Evolutionary conservation across 2,797 vertebrate genomes (phyloP), one percentile per base, ranked within the genome.

Genomic region (Pangasius larnaudii): DNA sequence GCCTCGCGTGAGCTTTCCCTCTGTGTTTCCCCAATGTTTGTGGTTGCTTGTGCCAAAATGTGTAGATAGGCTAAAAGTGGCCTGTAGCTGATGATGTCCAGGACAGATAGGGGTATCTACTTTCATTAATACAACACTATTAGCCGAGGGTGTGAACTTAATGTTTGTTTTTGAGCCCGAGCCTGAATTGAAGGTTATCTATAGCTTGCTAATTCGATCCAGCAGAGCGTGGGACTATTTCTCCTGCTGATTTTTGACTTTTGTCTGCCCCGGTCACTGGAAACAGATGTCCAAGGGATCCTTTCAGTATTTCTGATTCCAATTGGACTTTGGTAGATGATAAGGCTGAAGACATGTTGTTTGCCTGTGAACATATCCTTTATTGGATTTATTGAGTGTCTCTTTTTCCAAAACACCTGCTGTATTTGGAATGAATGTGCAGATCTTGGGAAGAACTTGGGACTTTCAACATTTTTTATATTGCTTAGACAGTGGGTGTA

Each of bases 201-300:
- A 94, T 95, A 94, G 94, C 92, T 71, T 90, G 93, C 87, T 96
- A 95, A 96, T 96, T 94, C 90, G 89, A 96, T 94, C 94, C 95
- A 95, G 92, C 94, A 95, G 94, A 87, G 86, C 53, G 86, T 90
- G 84, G 90, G 88, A 89, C 89, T 87, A 85, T 92, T 9, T 84
- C 77, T 56, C 90, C 92, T 92, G 93, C 93, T 94, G 95, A 96
- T 95, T 95, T 95, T 94, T 95, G 93, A 95, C 93, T 95, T 94
- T 95, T 93, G 94, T 95, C 93, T 88, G 42, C 90, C 90, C 89
- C 89, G 88, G 92, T 95, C 95, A 95, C 95, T 93, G 93, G 93
- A 95, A 95, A 94, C 94, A 96, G 95, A 96, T 96, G 95, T 96
- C 93, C 88, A 89, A 82, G 77, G 92, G 92, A 94, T 93, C 95